Base-by-base conservation (phyloP, 2,797 vertebrate genomes). In the Amazona finschi region DNA sequence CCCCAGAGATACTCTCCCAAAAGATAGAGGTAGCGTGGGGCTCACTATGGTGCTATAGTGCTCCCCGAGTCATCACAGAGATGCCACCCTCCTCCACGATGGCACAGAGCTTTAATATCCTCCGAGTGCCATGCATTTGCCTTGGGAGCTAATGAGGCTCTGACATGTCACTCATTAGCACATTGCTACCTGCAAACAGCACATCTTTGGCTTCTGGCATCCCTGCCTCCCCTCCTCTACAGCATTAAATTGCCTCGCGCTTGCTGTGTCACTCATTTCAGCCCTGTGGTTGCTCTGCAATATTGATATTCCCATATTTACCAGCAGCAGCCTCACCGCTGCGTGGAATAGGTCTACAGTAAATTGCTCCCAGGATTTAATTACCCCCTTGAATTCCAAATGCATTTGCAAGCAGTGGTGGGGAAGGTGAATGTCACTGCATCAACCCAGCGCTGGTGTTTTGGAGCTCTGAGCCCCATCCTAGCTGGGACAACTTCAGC, bases 131-230 rank as follows among this genome's bases (percentile, higher is more conserved):
- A 0, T 15, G 20, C 38, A 52, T 71, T 85, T 91, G 52, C 46
- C 69, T 77, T 16, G 2, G 75, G 52, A 91, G 75, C 12, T 74
- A 74, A 70, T 44, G 57, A 80, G n/a, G n/a, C 46, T 89, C 38
- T 0, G 3, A 25, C 12, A 11, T 2, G 25, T 18, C 0, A 0
- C 83, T 90, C 0, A 0, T 74, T 65, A 75, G 36, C 2, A 2
- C 6, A 30, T 38, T 47, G 58, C 69, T 78, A 69, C 87, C 73
- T 90, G 89, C 53, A 49, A 89, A 60, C 2, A 0, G 50, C 71
- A 44, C 0, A 0, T 61, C 55, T 81, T 64, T 9, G 31, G 57
- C 53, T 69, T 27, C 60, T 88, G 75, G 39, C 55, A 70, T 18
- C 71, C 33, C 61, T 85, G 65, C 36, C 66, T 86, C 62, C 82